Percentiles rank a stretch among this genome's conserved stretches.
phyloP scores from a whole-genome alignment of 2,113 vertebrate genomes.

The Scomber scombrus region DNA sequence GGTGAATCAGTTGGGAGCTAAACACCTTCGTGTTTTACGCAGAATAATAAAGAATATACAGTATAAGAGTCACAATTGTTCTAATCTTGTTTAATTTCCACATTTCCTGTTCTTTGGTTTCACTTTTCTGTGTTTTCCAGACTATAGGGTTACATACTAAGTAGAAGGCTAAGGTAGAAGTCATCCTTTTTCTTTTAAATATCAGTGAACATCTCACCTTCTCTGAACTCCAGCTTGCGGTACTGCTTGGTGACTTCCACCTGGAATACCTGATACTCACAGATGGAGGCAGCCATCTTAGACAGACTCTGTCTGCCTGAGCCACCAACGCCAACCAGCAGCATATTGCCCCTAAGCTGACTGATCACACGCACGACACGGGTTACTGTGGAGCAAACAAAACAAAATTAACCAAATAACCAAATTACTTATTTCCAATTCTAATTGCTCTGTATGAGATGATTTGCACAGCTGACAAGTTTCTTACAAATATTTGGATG shows the following conservation, averaged over 20 bases:
- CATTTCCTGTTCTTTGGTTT: neutral
- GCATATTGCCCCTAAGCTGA: slow-evolving; percentile 92
- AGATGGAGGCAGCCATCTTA: slow-evolving; percentile 89
- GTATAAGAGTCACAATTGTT: neutral
- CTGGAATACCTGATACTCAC: slow-evolving; percentile 88
- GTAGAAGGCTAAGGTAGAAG: neutral
- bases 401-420: neutral
- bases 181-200: neutral
- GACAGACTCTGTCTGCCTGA: slow-evolving; percentile 91
- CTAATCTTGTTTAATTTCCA: neutral
- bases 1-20: neutral
- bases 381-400: slow-evolving; percentile 77
- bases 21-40: too few relatives aligned
- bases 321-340: slow-evolving; percentile 91
- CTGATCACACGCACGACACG: slow-evolving; percentile 91
- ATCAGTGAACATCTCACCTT: slow-evolving; percentile 79
- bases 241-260: slow-evolving; percentile 92
- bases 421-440: neutral
- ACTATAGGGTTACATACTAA: neutral
- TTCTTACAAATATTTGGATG: neutral
- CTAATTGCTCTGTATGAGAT: too few relatives aligned
- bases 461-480: neutral
- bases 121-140: neutral
- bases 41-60: neutral
- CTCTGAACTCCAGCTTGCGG: slow-evolving; percentile 90